Conservation (phyloP, 2,888 invertebrate genomes). For the Selenia dentaria region DNA sequence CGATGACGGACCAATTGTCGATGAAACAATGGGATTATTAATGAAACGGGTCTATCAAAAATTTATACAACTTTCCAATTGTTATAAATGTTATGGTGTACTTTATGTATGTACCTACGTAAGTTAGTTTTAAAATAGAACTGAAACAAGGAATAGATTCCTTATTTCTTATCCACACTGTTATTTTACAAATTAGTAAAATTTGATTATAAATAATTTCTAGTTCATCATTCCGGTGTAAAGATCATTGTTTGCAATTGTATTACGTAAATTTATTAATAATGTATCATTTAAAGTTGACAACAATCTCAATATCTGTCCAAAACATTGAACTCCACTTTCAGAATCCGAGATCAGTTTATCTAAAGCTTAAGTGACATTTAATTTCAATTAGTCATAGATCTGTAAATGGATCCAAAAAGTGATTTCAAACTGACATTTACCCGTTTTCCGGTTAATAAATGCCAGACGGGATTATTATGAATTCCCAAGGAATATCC, state of each 20-base stretch:
- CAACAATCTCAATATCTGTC: too few species aligned
- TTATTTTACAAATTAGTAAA: too few species aligned
- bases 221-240: too few species aligned
- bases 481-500: slow-evolving; percentile 43
- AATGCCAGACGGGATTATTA: slow-evolving; percentile 71
- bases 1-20: slow-evolving; percentile 68
- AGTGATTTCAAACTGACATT: slow-evolving; percentile 48
- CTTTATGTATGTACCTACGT: neutral
- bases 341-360: slow-evolving; percentile 43
- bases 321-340: slow-evolving; percentile 23
- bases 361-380: slow-evolving; percentile 68
- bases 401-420: slow-evolving; percentile 40
- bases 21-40: slow-evolving; percentile 57
- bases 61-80: slow-evolving; percentile 23
- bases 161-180: too few species aligned
- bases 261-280: too few species aligned
- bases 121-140: too few species aligned
- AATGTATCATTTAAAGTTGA: too few species aligned
- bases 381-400: slow-evolving; percentile 65
- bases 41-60: slow-evolving; percentile 38
- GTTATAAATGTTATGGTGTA: slow-evolving; percentile 7
- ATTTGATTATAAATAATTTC: too few species aligned
- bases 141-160: too few species aligned
- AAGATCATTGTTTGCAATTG: too few species aligned
- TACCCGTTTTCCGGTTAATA: slow-evolving; percentile 60